Conservation (phyloP, 2,888 invertebrate species). For the Drosophila demipolita region DNA sequence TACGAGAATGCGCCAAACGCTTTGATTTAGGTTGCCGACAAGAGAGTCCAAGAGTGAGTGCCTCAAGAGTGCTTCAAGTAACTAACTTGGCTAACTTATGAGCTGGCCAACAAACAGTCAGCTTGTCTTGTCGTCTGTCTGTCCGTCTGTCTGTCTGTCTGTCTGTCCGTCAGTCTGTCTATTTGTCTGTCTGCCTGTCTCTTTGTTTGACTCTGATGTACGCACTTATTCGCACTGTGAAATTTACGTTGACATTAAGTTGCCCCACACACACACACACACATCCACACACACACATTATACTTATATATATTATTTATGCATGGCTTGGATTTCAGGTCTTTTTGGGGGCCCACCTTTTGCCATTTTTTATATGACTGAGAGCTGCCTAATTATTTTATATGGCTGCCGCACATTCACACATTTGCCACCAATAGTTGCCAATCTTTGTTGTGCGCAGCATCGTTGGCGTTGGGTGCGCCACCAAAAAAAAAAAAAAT, state of each 20-base stretch:
- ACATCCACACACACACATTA: not conserved
- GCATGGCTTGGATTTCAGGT: slow-evolving; percentile 3
- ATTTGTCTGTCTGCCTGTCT: slow-evolving; percentile 10
- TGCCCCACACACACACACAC: slow-evolving; percentile 22
- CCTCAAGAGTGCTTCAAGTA: slow-evolving; percentile 7
- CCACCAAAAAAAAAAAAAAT: slow-evolving; percentile 11
- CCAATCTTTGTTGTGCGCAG: slow-evolving; percentile 23
- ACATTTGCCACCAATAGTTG: slow-evolving; percentile 46
- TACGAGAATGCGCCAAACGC: slow-evolving; percentile 66
- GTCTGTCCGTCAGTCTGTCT: not conserved
- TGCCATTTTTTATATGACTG: slow-evolving; percentile 52
- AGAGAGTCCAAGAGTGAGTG: slow-evolving; percentile 4
- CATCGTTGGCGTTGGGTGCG: slow-evolving; percentile 62
- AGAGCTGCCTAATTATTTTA: slow-evolving; percentile 74
- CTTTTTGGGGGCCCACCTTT: slow-evolving; percentile 39
- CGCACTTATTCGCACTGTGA: slow-evolving; percentile 49
- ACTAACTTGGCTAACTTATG: slow-evolving; percentile 50
- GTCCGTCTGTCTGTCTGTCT: not conserved
- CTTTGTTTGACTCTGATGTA: slow-evolving; percentile 18
- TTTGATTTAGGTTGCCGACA: slow-evolving; percentile 72
- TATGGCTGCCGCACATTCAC: slow-evolving; percentile 56
- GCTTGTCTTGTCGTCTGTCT: not conserved
- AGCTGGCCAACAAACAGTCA: slow-evolving; percentile 31
- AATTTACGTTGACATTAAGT: slow-evolving; percentile 70
- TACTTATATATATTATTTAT: not conserved